Percentiles rank a stretch among this genome's conserved stretches.
phyloP scores from a whole-genome alignment of 2,888 invertebrate species.

The Melinaea marsaeus region DNA sequence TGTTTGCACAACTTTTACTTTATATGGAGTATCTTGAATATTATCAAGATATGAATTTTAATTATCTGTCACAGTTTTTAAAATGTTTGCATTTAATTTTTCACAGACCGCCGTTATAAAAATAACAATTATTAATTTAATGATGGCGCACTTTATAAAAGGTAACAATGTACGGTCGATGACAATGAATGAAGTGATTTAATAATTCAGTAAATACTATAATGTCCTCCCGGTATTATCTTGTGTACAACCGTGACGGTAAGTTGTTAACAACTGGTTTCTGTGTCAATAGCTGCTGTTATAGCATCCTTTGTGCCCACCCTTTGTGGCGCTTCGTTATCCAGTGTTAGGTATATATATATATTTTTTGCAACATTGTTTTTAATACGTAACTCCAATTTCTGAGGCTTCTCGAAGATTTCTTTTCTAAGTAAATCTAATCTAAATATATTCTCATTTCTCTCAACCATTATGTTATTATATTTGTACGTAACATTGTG shows the following conservation, averaged over 20 bases:
- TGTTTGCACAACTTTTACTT: too few species aligned
- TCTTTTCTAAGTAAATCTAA: too few species aligned
- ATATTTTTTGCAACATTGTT: neutral
- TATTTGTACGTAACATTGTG: neutral
- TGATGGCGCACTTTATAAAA: constrained; percentile 10
- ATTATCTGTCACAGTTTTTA: too few species aligned
- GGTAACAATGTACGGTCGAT: constrained; percentile 29
- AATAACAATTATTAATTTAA: neutral
- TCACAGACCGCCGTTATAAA: neutral
- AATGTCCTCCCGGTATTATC: constrained; percentile 35
- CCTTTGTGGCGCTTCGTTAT: constrained; percentile 20
- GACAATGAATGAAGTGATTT: constrained; percentile 32
- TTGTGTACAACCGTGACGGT: constrained; percentile 40
- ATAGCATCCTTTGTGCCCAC: constrained; percentile 20
- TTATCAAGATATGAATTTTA: too few species aligned
- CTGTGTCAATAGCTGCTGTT: constrained; percentile 30
- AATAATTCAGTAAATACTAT: constrained; percentile 28
- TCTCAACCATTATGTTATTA: neutral
- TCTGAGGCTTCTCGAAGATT: too few species aligned
- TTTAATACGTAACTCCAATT: too few species aligned
- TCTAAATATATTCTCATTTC: too few species aligned
- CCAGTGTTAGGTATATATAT: constrained; percentile 11
- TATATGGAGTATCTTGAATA: too few species aligned
- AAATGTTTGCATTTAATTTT: too few species aligned
- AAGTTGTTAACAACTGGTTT: constrained; percentile 35